These are phyloP conservation scores for Catalaphyllia jardinei DNA, from an alignment of 64 coral and sea anemone species.

Conservation along the genomic window DNA sequence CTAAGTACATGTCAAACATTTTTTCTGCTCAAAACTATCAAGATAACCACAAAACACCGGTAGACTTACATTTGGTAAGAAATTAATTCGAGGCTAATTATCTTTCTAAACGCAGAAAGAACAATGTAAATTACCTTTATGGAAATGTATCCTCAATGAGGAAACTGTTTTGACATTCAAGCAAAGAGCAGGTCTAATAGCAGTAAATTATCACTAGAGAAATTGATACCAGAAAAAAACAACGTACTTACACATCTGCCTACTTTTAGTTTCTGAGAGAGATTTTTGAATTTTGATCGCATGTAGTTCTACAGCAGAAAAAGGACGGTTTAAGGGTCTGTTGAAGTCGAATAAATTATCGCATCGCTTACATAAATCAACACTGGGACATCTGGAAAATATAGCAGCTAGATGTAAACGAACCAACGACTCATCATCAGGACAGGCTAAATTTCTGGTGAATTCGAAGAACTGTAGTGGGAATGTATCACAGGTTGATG, in stretches of 20 bases:
- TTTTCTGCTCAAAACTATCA: neutral
- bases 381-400: slow-evolving; percentile 1
- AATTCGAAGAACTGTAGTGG: neutral
- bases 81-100: slow-evolving; percentile 6
- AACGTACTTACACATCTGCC: neutral
- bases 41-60: neutral
- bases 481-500: neutral
- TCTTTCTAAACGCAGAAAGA: neutral
- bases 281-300: neutral
- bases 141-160: neutral
- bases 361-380: slow-evolving; percentile 20
- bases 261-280: neutral
- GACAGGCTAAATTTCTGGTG: neutral
- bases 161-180: neutral
- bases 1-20: neutral
- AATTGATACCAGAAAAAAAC: neutral
- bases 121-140: neutral
- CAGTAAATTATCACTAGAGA: neutral
- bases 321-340: no score
- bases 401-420: neutral
- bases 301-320: no score
- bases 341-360: neutral
- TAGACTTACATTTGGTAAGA: neutral
- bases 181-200: neutral
- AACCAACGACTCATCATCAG: neutral